Evolutionary conservation across 2,888 invertebrate species (phyloP), one percentile per base, ranked within the genome.

Genomic region (Acronicta alni): DNA sequence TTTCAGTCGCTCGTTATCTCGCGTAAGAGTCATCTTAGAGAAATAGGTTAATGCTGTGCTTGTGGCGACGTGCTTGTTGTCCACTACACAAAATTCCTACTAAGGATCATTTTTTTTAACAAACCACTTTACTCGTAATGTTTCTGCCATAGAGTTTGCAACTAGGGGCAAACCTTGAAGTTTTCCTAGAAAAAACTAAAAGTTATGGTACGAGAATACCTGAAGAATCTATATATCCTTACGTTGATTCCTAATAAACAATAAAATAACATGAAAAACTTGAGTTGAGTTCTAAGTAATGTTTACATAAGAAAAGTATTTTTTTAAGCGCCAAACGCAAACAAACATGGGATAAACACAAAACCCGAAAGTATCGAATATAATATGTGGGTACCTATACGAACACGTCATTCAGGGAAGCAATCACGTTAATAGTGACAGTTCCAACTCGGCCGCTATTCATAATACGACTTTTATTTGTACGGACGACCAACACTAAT

Each of bases 381-480:
- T 38, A 51, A 41, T 43, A 26, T 41, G 37, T 49, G 48, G 63
- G 44, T 56, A 63, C 39, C 46, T 17, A 32, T 49, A 69, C 46
- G 46, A 62, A 38, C 66, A 54, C 56, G 77, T 70, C 61, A 68
- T 63, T 76, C 66, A 64, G 57, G 48, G 54, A 67, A 68, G 77
- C 78, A 83, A 83, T 83, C 80, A 75, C 75, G 75, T 75, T 84
- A 82, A 74, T 68, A 63, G 64, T 64, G 60, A 76, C 67, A 75
- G 74, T 79, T 69, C 69, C 67, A 63, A 65, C 67, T 63, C 61
- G 67, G 68, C 67, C 72, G 72, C 81, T 82, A 84, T 88, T 83
- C 84, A 84, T 85, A 87, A 83, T 81, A 81, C 78, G 75, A 81
- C 77, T 85, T 88, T 87, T 88, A 88, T 88, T 85, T 83, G 80